phyloP scores from a whole-genome alignment of 2,113 vertebrate species.

The Turnix velox region DNA sequence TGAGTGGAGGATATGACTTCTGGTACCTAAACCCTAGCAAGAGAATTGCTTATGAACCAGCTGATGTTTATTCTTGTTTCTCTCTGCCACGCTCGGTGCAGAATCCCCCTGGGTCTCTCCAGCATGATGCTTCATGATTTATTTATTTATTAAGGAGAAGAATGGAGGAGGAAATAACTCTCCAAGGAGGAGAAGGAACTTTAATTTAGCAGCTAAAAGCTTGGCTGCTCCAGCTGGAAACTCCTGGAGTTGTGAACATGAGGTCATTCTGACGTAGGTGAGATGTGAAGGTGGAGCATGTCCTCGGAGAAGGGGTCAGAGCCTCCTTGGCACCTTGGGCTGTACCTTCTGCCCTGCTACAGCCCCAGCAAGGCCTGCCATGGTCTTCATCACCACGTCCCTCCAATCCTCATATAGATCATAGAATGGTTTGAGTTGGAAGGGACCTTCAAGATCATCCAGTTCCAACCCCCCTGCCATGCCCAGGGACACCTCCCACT shows the following conservation, averaged over 20 bases:
- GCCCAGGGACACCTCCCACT: too few species aligned
- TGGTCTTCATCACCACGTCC: accelerated
- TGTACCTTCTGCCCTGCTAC: background rate
- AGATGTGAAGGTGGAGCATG: conserved; percentile 49
- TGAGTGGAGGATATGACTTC: background rate
- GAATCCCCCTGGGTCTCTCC: background rate
- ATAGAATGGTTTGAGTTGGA: too few species aligned
- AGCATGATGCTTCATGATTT: background rate
- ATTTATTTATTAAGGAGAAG: background rate
- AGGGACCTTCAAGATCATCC: too few species aligned
- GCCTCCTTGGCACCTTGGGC: background rate
- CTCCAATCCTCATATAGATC: too few species aligned
- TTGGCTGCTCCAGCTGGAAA: conserved; percentile 44
- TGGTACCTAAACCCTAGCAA: background rate
- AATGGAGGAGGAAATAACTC: background rate
- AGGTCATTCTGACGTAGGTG: conserved; percentile 58
- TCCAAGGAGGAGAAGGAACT: background rate
- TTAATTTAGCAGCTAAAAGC: background rate
- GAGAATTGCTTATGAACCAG: background rate
- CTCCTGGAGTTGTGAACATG: conserved; percentile 25
- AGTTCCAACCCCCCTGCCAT: too few species aligned
- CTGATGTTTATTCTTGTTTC: background rate
- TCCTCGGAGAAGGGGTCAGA: conserved; percentile 34
- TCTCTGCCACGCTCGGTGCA: background rate
- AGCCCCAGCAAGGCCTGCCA: background rate